A percentile compares a stretch with the other conserved stretches of the same genome.
phyloP scores from a whole-genome alignment of 2,888 invertebrate genomes.

The Ganaspis brasiliensis region DNA sequence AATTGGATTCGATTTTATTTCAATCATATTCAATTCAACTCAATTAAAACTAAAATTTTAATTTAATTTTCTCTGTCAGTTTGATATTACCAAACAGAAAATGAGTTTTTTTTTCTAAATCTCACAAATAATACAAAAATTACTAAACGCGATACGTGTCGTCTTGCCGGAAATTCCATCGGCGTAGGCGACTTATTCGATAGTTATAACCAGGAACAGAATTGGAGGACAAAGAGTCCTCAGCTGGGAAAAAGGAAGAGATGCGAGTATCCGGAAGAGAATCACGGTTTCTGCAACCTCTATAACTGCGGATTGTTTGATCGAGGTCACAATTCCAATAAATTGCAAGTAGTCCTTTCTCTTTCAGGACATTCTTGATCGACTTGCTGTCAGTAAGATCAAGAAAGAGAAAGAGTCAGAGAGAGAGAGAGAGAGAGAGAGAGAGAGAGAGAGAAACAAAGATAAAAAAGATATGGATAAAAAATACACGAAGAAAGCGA shows the following conservation, averaged over 20 bases:
- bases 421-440: background rate
- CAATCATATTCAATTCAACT: too few species aligned
- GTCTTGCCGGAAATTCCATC: conserved; percentile 60
- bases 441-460: conserved; percentile 25
- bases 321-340: conserved; percentile 49
- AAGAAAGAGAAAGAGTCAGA: conserved; percentile 23
- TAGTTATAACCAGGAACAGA: conserved; percentile 60
- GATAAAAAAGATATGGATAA: background rate
- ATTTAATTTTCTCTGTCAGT: too few species aligned
- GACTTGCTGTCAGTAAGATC: conserved; percentile 31
- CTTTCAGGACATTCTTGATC: conserved; percentile 41
- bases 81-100: too few species aligned
- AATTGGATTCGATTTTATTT: too few species aligned
- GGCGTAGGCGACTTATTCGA: conserved; percentile 59
- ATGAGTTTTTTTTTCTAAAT: background rate
- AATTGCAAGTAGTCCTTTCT: conserved; percentile 38
- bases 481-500: conserved; percentile 4
- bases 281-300: conserved; percentile 50
- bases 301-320: conserved; percentile 50
- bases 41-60: too few species aligned
- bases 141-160: background rate
- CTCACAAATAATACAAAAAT: background rate
- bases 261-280: conserved; percentile 56
- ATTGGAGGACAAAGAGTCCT: conserved; percentile 55
- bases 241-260: conserved; percentile 52